Evolutionary conservation across 2,113 vertebrate species (phyloP).

Genomic region (Seriola aureovittata): DNA sequence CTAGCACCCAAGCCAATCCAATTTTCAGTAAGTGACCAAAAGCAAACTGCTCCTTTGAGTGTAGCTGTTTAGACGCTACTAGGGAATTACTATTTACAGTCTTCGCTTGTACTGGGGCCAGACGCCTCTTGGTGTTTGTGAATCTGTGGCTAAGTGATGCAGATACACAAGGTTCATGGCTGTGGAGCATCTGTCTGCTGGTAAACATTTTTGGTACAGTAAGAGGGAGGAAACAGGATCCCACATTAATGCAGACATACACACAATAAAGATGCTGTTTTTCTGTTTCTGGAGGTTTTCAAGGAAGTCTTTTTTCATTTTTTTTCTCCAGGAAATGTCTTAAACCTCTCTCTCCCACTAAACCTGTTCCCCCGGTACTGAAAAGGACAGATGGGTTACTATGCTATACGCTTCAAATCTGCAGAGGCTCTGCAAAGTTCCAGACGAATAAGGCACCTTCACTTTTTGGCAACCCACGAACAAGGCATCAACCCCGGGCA

Average conservation of each 20-base stretch:
- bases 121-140: slow-evolving; percentile 41
- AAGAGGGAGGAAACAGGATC: slow-evolving; percentile 38
- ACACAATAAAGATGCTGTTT: slow-evolving; percentile 34
- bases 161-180: slow-evolving; percentile 30
- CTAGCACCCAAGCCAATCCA: not conserved
- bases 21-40: not conserved
- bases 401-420: slow-evolving; percentile 21
- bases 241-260: slow-evolving; percentile 28
- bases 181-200: slow-evolving; percentile 27
- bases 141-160: slow-evolving; percentile 43
- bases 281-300: slow-evolving; percentile 15
- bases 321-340: slow-evolving; percentile 25
- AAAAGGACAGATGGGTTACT: slow-evolving; percentile 47
- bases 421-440: slow-evolving; percentile 22
- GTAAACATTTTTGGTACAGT: slow-evolving; percentile 21
- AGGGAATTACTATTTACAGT: slow-evolving; percentile 41
- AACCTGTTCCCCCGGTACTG: not conserved
- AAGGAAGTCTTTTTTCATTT: not conserved
- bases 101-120: slow-evolving; percentile 28
- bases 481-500: slow-evolving; percentile 43
- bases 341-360: slow-evolving; percentile 21
- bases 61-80: slow-evolving; percentile 12
- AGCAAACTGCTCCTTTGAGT: slow-evolving; percentile 12
- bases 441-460: slow-evolving; percentile 46
- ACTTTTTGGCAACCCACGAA: slow-evolving; percentile 45